phyloP scores from a whole-genome alignment of 2,888 invertebrate genomes.

The Aradus depressus region DNA sequence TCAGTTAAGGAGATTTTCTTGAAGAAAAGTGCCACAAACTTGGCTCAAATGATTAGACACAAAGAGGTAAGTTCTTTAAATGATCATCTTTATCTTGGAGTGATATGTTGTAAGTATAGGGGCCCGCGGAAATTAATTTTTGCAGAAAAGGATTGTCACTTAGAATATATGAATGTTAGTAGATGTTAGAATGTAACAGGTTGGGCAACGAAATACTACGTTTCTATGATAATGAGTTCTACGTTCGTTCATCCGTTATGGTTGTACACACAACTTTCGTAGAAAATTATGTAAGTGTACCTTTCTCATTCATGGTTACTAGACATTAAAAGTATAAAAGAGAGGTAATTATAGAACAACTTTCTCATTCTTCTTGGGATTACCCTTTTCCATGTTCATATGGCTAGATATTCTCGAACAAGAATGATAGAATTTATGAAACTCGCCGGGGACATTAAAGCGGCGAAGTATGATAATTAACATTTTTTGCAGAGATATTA shows the following conservation, averaged over 20 bases:
- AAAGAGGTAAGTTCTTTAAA: slow-evolving; percentile 12
- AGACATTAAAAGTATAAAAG: too few species aligned
- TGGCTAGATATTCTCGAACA: too few species aligned
- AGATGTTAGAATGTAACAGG: neutral
- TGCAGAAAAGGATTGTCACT: neutral
- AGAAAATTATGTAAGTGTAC: too few species aligned
- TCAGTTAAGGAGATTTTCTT: slow-evolving; percentile 38
- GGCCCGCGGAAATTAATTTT: neutral
- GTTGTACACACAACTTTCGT: too few species aligned
- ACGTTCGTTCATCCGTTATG: neutral
- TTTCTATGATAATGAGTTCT: neutral
- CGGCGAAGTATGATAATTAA: too few species aligned
- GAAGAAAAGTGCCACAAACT: slow-evolving; percentile 51
- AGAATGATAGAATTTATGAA: too few species aligned
- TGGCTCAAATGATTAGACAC: slow-evolving; percentile 41
- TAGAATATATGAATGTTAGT: neutral
- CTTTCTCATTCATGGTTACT: too few species aligned
- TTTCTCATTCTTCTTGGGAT: too few species aligned
- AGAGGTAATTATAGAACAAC: too few species aligned
- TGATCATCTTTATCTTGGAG: neutral
- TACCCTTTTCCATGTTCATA: too few species aligned
- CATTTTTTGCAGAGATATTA: too few species aligned
- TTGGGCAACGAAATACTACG: neutral
- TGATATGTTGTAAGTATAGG: neutral
- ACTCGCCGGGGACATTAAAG: too few species aligned